Base-by-base conservation (phyloP, 2,888 invertebrate species). In the Caenorhabditis sulstoni region DNA sequence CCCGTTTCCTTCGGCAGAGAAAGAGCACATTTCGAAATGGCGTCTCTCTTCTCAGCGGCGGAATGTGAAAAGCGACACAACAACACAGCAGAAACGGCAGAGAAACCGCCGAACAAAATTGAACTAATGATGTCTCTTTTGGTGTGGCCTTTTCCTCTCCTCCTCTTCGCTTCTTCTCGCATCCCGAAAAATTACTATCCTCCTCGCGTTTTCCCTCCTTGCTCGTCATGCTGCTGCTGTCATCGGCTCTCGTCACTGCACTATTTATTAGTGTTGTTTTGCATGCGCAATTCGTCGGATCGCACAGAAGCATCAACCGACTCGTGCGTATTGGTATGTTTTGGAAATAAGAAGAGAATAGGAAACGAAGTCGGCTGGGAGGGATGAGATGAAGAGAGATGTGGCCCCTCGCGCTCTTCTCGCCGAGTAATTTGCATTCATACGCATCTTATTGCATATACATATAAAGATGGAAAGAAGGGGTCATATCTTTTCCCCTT, bases 41-140 rank as follows among this genome's bases (percentile, higher is more conserved):
- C 16, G 41, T 18, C 23, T 23, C 47, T 18, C 20, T 35, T 45
- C 49, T 22, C 23, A 1, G 50, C 45, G 18, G 23, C 39, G 35
- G 57, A 7, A 29, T 29, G 29, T 7, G 29, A 29, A 29, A 29
- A 7, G 29, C 29, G 29, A 41, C 41, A 22, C 22, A 44, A 44
- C 52, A 45, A 57, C 47, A 18, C 37, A 37, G 20, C 37, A 39
- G 35, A 37, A 37, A 37, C 22, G 29, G 7, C 29, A 29, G 29
- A 29, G 29, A 29, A 29, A 29, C 29, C 29, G 29, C 49, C 41
- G n/a, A 39, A 67, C 75, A 70, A 77, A 70, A 65, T 62, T 77
- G 76, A 77, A 68, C 76, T 77, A 77, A 77, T 77, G 76, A 77
- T 77, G 76, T 68, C 50, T 75, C 52, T 73, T 62, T 73, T 73